Base-by-base conservation (phyloP, 2,113 vertebrate genomes). In the Cavia porcellus region DNA sequence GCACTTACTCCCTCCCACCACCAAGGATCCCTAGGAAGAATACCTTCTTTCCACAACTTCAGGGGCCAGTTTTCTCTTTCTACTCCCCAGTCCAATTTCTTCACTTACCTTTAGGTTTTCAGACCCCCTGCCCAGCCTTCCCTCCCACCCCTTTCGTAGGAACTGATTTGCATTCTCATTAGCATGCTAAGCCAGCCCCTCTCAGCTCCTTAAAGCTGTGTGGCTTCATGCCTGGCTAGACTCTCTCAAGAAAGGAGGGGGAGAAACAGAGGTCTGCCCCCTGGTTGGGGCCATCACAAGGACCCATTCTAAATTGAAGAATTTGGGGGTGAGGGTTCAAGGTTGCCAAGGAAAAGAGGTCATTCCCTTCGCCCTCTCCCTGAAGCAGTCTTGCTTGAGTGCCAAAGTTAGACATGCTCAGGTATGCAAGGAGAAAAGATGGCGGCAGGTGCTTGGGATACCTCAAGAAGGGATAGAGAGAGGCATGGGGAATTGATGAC, bases 101-200 rank as follows among this genome's bases (percentile, higher is more conserved):
- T 91, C 84, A 64, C 75, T 91, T 68, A 7, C 75, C 90, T 42
- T 55, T 85, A 30, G 87, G 75, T 74, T 70, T 47, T 77, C n/a
- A 19, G 57, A 55, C 47, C 7, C 55, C 10, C 20, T 1, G 4
- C 57, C 62, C 17, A 5, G 10, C n/a, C 11, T 6, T 17, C 50
- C 42, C 72, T 19, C 72, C 64, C 12, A 50, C 4, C 42, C 57
- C 38, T 75, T 35, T 82, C 50, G 38, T 66, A 81, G 95, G 94
- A 96, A 84, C 92, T 91, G n/a, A 96, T 96, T 98, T 97, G 90
- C 95, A 97, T 97, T 64, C 89, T 95, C 90, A 97, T 97, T 97
- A 96, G 30, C 90, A 95, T 96, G 79, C 61, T 61, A 94, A 68
- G 88, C 88, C 50, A 83, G 66, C 24, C 95, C 87, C 42, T n/a